Base-by-base conservation (phyloP, 2,797 vertebrate genomes). In the Telmatherina bonti region DNA sequence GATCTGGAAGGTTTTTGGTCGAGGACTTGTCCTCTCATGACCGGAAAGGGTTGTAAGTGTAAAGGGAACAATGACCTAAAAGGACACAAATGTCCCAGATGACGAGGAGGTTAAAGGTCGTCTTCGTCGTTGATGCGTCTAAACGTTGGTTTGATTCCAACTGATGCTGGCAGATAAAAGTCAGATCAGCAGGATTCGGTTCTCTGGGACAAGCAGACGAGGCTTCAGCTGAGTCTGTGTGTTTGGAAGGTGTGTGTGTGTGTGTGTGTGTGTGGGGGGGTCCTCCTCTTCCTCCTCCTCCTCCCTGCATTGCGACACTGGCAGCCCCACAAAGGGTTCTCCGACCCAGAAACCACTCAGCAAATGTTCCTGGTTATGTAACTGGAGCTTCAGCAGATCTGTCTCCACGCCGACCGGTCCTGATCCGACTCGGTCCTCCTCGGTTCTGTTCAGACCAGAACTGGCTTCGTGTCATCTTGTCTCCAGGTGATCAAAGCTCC, bases 261-360 rank as follows among this genome's bases (percentile, higher is more conserved):
- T n/a, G n/a, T n/a, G n/a, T n/a, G n/a, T n/a, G n/a, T n/a, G n/a
- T n/a, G n/a, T n/a, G n/a, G n/a, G n/a, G n/a, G n/a, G n/a, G n/a
- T 31, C 30, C 30, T 31, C 30, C 7, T 31, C 7, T 65, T 64
- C 33, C 56, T 72, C 49, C 55, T 53, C n/a, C 36, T 65, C 76
- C 67, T 72, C 76, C 81, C 91, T 92, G 91, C 89, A 91, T 88
- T 93, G 91, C 91, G 86, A 93, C 92, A 89, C 84, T 90, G 84
- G 85, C 81, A 81, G 67, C 55, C 72, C 85, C 81, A 72, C 79
- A 72, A 72, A 79, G 73, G 61, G 51, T 85, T 86, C 81, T 88
- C 79, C 71, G 70, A 82, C 83, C 83, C 82, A 85, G 78, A 87
- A 85, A 78, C 67, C 75, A 78, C 81, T 85, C 86, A 68, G 84